Percentiles rank a stretch among this genome's conserved stretches.
Conservation (phyloP, 2,797 vertebrate species). For the Carcharodon carcharias region DNA sequence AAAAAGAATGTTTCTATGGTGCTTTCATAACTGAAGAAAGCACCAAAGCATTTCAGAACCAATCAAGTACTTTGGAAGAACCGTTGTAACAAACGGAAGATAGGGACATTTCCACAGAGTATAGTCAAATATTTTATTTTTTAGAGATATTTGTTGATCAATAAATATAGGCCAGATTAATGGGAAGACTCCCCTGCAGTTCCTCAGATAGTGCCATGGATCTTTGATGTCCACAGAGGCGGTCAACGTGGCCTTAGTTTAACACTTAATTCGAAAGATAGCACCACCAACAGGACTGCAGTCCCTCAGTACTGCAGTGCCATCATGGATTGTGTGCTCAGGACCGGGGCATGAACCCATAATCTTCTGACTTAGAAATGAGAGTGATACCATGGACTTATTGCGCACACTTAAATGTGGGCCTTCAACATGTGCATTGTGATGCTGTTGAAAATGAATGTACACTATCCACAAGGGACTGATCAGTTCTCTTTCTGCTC, state of each 20-base stretch:
- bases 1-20: not conserved
- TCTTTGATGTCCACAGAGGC: not conserved
- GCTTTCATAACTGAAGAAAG: not conserved
- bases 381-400: not conserved
- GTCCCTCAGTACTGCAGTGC: not conserved
- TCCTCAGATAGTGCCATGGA: not conserved
- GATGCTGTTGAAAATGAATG: not conserved
- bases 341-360: not conserved
- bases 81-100: not conserved
- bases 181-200: not conserved
- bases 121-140: not conserved
- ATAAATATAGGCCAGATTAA: not conserved
- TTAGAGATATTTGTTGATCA: not conserved
- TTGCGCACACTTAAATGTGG: not conserved
- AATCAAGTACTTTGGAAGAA: not conserved
- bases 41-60: not conserved
- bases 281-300: not conserved
- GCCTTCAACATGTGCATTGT: not conserved
- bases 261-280: not conserved
- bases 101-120: not conserved
- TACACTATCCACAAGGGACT: not conserved
- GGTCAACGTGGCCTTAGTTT: not conserved
- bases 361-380: not conserved
- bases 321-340: not conserved
- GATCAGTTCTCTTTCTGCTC: not conserved